A percentile compares a stretch with the other conserved stretches of the same genome.
Evolutionary conservation across 2,888 invertebrate species (phyloP).

Genomic region (Ceraclea dissimilis): DNA sequence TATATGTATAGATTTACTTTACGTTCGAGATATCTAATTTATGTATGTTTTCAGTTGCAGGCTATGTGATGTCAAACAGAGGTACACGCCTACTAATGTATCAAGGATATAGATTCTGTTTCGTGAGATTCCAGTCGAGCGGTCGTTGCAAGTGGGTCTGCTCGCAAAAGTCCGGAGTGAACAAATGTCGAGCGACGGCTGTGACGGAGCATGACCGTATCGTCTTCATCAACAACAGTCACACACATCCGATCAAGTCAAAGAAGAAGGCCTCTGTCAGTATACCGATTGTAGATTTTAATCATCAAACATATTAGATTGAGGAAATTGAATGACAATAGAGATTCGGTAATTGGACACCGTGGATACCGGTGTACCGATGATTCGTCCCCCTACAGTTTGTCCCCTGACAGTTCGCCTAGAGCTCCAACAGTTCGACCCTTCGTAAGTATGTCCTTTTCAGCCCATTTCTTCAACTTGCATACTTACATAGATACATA

Average conservation of each 20-base stretch:
- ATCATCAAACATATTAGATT: neutral
- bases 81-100: slow-evolving; percentile 14
- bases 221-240: slow-evolving; percentile 13
- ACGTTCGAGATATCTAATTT: neutral
- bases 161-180: slow-evolving; percentile 13
- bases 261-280: slow-evolving; percentile 13
- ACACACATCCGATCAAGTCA: slow-evolving; percentile 13
- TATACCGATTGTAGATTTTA: slow-evolving; percentile 13
- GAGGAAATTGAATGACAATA: too few relatives aligned
- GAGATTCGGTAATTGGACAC: too few relatives aligned
- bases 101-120: slow-evolving; percentile 16
- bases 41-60: slow-evolving; percentile 15
- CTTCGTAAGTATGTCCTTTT: too few relatives aligned
- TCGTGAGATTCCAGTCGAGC: slow-evolving; percentile 10
- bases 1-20: too few relatives aligned
- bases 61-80: slow-evolving; percentile 14
- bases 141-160: slow-evolving; percentile 18
- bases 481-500: too few relatives aligned
- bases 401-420: too few relatives aligned
- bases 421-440: too few relatives aligned
- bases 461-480: too few relatives aligned
- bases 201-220: slow-evolving; percentile 12
- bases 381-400: too few relatives aligned
- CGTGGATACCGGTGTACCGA: too few relatives aligned
- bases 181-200: slow-evolving; percentile 15